These are phyloP conservation scores for Orius insidiosus DNA, from an alignment of 1,140 invertebrate species.

Conservation along the genomic window DNA sequence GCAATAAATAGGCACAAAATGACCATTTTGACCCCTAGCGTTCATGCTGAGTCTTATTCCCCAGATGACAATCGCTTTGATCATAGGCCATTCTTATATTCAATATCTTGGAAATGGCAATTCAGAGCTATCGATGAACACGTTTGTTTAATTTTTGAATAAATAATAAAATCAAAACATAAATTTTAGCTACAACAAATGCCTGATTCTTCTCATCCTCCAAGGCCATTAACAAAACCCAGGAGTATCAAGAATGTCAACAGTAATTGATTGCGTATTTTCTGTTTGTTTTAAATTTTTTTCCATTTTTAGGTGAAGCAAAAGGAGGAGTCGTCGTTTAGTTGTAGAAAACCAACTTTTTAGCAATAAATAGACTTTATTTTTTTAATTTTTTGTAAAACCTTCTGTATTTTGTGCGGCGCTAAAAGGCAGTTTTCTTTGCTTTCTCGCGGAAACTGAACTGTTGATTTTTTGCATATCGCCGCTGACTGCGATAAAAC, in stretches of 20 bases:
- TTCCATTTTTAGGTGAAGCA: constrained; percentile 1
- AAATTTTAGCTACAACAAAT: neutral
- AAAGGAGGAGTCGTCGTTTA: constrained; percentile 8
- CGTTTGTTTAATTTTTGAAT: constrained; percentile 25
- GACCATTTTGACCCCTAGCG: constrained; percentile 91
- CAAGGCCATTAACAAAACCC: neutral
- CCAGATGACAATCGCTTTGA: constrained; percentile 98
- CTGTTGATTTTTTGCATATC: constrained; percentile 17
- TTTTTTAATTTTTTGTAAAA: no score
- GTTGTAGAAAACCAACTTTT: neutral
- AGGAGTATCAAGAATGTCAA: neutral
- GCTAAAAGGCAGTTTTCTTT: no score
- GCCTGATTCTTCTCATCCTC: neutral
- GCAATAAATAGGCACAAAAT: constrained; percentile 97
- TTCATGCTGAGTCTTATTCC: constrained; percentile 88
- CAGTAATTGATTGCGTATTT: neutral
- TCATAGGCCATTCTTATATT: constrained; percentile 89
- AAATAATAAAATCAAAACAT: neutral
- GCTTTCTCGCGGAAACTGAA: no score
- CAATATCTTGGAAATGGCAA: constrained; percentile 89
- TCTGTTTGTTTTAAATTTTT: neutral
- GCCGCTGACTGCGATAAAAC: constrained; percentile 31
- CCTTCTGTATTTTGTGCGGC: no score
- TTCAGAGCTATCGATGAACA: constrained; percentile 80
- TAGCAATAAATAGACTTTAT: no score